Base-by-base conservation (phyloP, 2,797 vertebrate genomes). In the Numenius phaeopus region DNA sequence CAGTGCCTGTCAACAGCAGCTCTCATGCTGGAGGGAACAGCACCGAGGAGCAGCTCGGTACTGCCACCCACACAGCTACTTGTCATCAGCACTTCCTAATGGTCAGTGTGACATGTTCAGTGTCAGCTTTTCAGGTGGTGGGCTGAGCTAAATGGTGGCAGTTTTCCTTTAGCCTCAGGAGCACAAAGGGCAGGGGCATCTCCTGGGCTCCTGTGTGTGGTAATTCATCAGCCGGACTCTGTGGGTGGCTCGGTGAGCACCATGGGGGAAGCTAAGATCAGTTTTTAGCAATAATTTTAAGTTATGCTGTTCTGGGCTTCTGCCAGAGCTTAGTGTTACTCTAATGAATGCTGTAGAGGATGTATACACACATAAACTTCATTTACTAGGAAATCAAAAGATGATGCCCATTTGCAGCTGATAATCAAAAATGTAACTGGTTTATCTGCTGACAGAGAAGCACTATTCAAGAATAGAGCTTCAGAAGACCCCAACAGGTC, bases 51-150 rank as follows among this genome's bases (percentile, higher is more conserved):
- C 58, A 49, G 34, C 27, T 44, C 2, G 0, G 27, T 24, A 11
- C 16, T 0, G 1, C 52, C 0, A 1, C 23, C 23, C 37, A 6
- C 30, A 7, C 37, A 37, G 52, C 32, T 12, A 7, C 58, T 34
- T 20, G 22, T 6, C 47, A 9, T 22, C 64, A 37, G 16, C 44
- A 22, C 34, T 24, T 46, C 75, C 57, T 44, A 12, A 32, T 0
- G 0, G 14, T 23, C 30, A 18, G 24, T 6, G 42, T 1, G 5
- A 27, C 6, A 2, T 3, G 37, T 6, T 34, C 26, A 42, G 3
- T 1, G 2, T 7, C 52, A 73, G 17, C 34, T 10, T 23, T 47
- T 37, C 20, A n/a, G 50, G 58, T 23, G 49, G 47, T 2, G 15
- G 37, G 39, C 55, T 89, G 61, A 42, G 27, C 27, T 64, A 32